Base-by-base conservation (phyloP, 1,140 invertebrate genomes). In the Scaptomyza hsui region DNA sequence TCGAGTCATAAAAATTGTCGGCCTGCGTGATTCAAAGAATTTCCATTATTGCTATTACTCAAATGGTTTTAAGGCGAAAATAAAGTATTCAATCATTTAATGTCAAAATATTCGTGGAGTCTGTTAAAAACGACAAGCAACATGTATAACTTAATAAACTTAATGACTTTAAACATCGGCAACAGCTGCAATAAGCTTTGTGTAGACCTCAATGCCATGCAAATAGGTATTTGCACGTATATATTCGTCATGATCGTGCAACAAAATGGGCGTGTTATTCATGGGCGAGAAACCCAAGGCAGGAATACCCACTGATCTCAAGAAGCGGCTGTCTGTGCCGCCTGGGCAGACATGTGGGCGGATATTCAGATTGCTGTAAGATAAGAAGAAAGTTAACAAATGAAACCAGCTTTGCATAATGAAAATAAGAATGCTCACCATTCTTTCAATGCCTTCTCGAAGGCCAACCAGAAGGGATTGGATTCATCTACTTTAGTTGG, bases 231-330 rank as follows among this genome's bases (percentile, higher is more conserved):
- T 92, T 35, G 94, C 94, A 56, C 94, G 94, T 0, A 97, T 89
- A 72, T 93, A 95, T 78, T 97, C 96, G 89, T 97, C 94, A 89
- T 97, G 94, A 78, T 96, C 96, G 77, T 97, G 96, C 10, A 97
- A 91, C 1, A 95, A 91, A 4, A 95, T 93, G 1, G 94, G 94
- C 1, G 95, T 97, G 72, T 94, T 93, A 63, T 94, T 95, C 88
- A 97, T 95, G 0, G 96, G 96, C 2, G 96, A 95, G 89, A 97
- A 96, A 18, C 96, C 96, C 24, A 97, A 90, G 1, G 95, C 95
- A 1, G 94, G 94, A 44, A 96, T 93, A 1, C 95, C 95, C 92
- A 95, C 96, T 94, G 92, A 76, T 89, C 95, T 93, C 16, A 97
- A 72, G 77, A 93, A 96, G 65, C 95, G 93, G 79, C 94, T 94